These are phyloP conservation scores for Antrozous pallidus DNA, from an alignment of 2,797 vertebrate species.

Conservation along the genomic window DNA sequence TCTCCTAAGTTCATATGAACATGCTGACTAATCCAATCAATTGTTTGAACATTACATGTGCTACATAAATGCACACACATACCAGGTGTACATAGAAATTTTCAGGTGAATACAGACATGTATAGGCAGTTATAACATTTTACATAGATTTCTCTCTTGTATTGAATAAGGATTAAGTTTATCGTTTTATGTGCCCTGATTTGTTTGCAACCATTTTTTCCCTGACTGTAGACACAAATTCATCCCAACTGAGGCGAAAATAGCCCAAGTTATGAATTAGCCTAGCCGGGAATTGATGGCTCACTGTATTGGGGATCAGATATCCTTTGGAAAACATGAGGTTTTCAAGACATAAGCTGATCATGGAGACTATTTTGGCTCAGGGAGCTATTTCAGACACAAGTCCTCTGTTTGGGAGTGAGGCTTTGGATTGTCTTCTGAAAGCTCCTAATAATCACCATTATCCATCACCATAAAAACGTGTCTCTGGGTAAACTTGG, in stretches of 20 bases:
- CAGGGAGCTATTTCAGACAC: not conserved
- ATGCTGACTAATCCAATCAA: not conserved
- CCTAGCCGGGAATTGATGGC: not conserved
- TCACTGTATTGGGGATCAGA: not conserved
- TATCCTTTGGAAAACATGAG: not conserved
- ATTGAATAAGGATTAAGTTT: not conserved
- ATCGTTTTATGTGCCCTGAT: not conserved
- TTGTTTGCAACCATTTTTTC: not conserved
- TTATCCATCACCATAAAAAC: conserved; percentile 22
- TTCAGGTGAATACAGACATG: not conserved
- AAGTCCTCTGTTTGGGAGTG: not conserved
- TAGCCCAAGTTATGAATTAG: not conserved
- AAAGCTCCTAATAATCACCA: conserved; percentile 45
- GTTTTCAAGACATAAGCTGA: not conserved
- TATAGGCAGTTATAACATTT: not conserved
- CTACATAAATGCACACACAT: not conserved
- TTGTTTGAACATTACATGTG: not conserved
- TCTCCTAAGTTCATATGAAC: not conserved
- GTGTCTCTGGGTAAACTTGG: conserved; percentile 45
- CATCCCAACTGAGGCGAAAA: not conserved
- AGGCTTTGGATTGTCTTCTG: not conserved
- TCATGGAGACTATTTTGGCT: not conserved
- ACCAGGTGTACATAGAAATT: not conserved
- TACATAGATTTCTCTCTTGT: not conserved
- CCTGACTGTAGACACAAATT: not conserved